These are phyloP conservation scores for Phoenoteleia sp. DNA, from an alignment of 2,888 invertebrate genomes.

Conservation along the genomic window DNA sequence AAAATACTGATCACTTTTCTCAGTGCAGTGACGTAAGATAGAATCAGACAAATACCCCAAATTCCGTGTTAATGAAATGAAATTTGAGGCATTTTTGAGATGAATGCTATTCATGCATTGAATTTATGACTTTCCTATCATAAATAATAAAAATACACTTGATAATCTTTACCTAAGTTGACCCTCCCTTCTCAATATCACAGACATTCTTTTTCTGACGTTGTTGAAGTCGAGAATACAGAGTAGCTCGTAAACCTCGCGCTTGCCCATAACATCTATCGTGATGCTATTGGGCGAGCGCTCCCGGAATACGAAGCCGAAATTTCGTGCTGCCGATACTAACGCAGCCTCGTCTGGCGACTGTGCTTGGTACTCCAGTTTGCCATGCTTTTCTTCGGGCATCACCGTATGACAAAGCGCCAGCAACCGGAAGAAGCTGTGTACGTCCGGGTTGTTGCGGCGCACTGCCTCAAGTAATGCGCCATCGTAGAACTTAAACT, in stretches of 20 bases:
- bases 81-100: no score
- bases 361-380: slow-evolving; percentile 96
- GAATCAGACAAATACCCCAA: no score
- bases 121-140: no score
- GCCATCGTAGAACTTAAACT: slow-evolving; percentile 97
- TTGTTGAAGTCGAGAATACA: slow-evolving; percentile 99
- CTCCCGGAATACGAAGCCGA: slow-evolving; percentile 99
- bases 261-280: slow-evolving; percentile 94
- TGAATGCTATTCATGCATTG: no score
- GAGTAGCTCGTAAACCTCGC: slow-evolving; percentile 97
- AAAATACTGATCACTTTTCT: no score
- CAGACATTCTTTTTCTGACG: slow-evolving; percentile 99
- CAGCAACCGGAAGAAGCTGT: slow-evolving; percentile 96
- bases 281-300: slow-evolving; percentile 97
- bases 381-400: slow-evolving; percentile 96
- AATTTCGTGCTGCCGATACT: slow-evolving; percentile 99
- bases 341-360: slow-evolving; percentile 99
- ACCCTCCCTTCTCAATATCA: slow-evolving; percentile 94
- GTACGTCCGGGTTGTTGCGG: slow-evolving; percentile 91
- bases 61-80: no score
- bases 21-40: no score
- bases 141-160: no score
- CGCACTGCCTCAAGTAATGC: slow-evolving; percentile 94
- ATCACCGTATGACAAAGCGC: slow-evolving; percentile 99
- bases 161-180: slow-evolving; percentile 91